These are phyloP conservation scores for Cerastis rubricosa DNA, from an alignment of 2,888 invertebrate genomes.

Conservation along the genomic window DNA sequence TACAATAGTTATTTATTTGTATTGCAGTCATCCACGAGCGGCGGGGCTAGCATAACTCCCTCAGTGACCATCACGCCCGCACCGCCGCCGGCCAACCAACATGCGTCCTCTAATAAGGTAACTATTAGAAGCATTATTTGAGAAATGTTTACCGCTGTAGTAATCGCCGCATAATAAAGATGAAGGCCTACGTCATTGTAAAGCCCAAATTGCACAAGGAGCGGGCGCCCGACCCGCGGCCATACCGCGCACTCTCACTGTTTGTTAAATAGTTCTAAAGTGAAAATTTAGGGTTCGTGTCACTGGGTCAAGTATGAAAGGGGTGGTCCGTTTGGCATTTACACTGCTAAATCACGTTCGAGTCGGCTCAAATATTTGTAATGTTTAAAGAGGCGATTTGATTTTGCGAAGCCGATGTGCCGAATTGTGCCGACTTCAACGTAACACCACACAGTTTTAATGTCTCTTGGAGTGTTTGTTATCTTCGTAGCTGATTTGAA, in stretches of 20 bases:
- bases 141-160: not conserved
- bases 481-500: not conserved
- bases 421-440: no score
- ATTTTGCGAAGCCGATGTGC: no score
- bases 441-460: no score
- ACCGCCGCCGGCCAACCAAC: constrained; percentile 91
- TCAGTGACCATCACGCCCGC: constrained; percentile 95
- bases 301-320: no score
- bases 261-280: not conserved
- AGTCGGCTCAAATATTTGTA: no score
- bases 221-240: no score
- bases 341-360: not conserved
- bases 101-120: constrained; percentile 76
- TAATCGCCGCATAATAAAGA: not conserved
- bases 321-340: no score
- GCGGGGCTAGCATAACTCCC: constrained; percentile 91
- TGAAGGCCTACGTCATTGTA: not conserved
- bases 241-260: no score
- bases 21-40: constrained; percentile 81
- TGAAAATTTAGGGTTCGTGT: not conserved
- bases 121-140: not conserved
- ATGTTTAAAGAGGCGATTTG: no score
- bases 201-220: no score
- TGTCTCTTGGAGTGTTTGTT: not conserved
- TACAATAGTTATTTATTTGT: not conserved